These are phyloP conservation scores for Zelleria hepariella DNA, from an alignment of 2,888 invertebrate genomes.

Conservation along the genomic window DNA sequence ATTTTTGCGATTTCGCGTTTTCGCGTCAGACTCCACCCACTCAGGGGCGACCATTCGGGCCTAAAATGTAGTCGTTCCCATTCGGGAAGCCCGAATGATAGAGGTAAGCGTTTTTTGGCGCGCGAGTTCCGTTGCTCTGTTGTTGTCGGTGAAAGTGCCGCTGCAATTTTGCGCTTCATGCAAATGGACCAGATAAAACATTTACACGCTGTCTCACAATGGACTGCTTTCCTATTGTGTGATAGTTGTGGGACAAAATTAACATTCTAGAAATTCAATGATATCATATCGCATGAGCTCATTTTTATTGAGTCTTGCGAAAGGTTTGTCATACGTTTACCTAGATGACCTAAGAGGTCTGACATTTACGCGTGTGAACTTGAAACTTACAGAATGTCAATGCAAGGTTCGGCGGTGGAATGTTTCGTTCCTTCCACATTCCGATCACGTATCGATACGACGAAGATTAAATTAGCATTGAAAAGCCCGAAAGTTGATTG, in stretches of 20 bases:
- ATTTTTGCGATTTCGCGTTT: no score
- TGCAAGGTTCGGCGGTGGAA: constrained; percentile 17
- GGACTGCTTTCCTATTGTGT: neutral
- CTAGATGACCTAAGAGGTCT: neutral
- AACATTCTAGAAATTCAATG: neutral
- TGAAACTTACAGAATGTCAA: neutral
- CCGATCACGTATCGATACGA: constrained; percentile 4
- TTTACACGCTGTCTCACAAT: neutral
- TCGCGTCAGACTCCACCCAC: no score
- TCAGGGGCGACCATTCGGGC: no score
- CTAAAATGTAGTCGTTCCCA: no score
- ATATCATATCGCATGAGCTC: neutral
- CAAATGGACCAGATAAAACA: neutral
- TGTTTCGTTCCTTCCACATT: neutral
- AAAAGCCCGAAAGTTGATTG: constrained; percentile 12
- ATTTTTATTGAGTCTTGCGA: neutral
- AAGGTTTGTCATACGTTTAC: neutral
- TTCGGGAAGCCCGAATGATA: constrained; percentile 21
- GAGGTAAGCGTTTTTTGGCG: constrained; percentile 16
- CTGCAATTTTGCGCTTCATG: constrained; percentile 17
- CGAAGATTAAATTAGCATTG: constrained; percentile 5
- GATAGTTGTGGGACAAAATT: neutral
- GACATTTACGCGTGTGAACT: neutral
- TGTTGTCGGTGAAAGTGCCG: constrained; percentile 29
- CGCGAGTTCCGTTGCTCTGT: constrained; percentile 17